Evolutionary conservation across 2,113 vertebrate species (phyloP).

Genomic region (Guaruba guarouba): DNA sequence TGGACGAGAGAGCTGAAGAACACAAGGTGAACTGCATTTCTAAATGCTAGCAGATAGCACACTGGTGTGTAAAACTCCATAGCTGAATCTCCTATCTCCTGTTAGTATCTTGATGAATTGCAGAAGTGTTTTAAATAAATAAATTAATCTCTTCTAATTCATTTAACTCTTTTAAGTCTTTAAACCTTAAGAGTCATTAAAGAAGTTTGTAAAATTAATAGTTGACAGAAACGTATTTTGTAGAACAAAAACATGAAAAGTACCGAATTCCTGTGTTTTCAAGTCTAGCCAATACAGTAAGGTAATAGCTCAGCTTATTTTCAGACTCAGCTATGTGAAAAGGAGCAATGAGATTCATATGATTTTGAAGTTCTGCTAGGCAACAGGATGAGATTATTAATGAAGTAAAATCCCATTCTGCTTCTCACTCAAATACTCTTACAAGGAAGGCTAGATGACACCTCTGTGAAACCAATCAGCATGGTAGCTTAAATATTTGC

Average conservation of each 20-base stretch:
- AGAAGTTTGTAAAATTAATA: background rate
- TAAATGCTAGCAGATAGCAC: background rate
- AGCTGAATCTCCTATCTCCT: background rate
- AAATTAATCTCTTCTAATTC: background rate
- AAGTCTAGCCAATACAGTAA: background rate
- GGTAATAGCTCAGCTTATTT: background rate
- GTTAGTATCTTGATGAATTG: background rate
- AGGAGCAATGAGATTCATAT: background rate
- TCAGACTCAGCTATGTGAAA: background rate
- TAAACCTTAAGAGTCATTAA: background rate
- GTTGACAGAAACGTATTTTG: background rate
- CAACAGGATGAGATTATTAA: background rate
- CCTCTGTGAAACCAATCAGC: background rate
- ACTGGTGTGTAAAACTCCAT: background rate
- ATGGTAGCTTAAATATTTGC: background rate
- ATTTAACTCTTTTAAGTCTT: background rate
- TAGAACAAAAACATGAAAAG: background rate
- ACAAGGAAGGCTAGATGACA: background rate
- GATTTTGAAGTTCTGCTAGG: background rate
- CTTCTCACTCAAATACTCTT: background rate
- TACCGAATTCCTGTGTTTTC: background rate
- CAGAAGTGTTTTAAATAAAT: background rate
- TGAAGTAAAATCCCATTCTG: background rate
- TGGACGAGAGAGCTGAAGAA: background rate
- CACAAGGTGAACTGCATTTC: background rate